Evolutionary conservation across 2,113 vertebrate genomes (phyloP).

Genomic region (Sceloporus tristichus): DNA sequence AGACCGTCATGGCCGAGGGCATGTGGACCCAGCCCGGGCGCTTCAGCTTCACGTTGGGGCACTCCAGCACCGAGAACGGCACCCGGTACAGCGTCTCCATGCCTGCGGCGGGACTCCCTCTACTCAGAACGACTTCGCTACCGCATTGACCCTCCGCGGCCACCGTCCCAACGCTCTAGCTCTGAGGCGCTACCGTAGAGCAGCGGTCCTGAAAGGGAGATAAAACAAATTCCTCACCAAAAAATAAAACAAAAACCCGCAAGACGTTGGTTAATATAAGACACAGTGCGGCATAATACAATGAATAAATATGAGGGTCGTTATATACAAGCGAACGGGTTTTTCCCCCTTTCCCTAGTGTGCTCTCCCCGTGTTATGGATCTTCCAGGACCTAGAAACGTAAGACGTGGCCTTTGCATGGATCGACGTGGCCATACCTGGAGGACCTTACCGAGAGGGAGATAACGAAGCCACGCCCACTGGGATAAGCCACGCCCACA

Average conservation of each 20-base stretch:
- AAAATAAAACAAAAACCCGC: no score
- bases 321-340: neutral
- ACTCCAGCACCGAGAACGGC: constrained; percentile 92
- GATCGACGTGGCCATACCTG: rapidly evolving
- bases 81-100: constrained; percentile 94
- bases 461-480: neutral
- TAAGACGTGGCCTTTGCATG: constrained; percentile 71
- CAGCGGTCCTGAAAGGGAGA: constrained; percentile 25
- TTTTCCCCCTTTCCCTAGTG: neutral
- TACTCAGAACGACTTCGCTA: neutral
- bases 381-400: constrained; percentile 55
- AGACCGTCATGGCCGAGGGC: constrained; percentile 99
- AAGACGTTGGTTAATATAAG: rapidly evolving
- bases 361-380: neutral
- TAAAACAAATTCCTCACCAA: rapidly evolving
- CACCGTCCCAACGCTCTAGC: neutral
- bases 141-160: neutral
- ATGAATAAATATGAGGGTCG: neutral
- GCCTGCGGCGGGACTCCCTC: neutral
- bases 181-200: rapidly evolving
- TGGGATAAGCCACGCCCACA: neutral
- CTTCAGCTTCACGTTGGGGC: constrained; percentile 96
- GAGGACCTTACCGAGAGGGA: neutral
- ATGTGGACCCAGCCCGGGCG: constrained; percentile 96
- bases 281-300: rapidly evolving